Conservation (phyloP, 2,888 invertebrate species). For the Yponomeuta cagnagella region DNA sequence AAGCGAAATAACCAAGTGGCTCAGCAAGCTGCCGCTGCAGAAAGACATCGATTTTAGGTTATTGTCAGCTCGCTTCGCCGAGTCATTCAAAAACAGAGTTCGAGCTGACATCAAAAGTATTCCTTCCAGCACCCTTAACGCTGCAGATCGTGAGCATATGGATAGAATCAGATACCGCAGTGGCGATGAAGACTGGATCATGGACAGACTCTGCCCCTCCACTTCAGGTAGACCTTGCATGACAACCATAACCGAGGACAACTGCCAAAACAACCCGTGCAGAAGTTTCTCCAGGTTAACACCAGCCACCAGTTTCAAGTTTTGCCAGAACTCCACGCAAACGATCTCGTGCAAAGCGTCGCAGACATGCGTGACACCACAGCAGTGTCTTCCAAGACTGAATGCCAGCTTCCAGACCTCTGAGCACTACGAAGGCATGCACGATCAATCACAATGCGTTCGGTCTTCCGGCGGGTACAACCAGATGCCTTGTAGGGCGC, state of each 20-base stretch:
- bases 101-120: conserved; percentile 11
- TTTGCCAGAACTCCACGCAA: not conserved
- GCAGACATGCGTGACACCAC: not conserved
- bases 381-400: not conserved
- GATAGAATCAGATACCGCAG: not conserved
- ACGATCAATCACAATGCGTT: not conserved
- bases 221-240: not conserved
- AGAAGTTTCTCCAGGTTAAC: not conserved
- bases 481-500: not conserved
- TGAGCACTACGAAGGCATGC: not conserved
- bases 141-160: not conserved
- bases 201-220: not conserved
- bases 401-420: not conserved
- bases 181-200: not conserved
- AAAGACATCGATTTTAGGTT: conserved; percentile 20
- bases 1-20: conserved; percentile 35
- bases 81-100: not conserved
- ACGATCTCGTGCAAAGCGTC: not conserved
- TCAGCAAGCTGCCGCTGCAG: conserved; percentile 34
- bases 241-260: not conserved
- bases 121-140: not conserved
- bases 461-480: not conserved
- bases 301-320: not conserved
- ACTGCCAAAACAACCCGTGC: not conserved
- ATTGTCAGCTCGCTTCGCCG: not conserved